A percentile compares a stretch with the other conserved stretches of the same genome.
phyloP scores from a whole-genome alignment of 2,113 vertebrate species.

The Calidris pygmaea region DNA sequence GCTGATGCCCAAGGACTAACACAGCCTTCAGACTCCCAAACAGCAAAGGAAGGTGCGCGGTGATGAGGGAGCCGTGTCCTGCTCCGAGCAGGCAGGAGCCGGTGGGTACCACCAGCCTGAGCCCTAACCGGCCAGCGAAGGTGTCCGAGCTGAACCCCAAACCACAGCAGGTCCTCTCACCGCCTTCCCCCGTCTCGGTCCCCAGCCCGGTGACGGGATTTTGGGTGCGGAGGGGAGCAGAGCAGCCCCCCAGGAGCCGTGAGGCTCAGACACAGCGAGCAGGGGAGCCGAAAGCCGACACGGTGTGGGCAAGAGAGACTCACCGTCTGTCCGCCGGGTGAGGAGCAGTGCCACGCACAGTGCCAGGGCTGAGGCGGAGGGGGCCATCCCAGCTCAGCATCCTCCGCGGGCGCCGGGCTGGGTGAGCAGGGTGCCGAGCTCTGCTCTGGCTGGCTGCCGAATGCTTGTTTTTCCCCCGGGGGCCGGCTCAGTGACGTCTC shows the following conservation, averaged over 20 bases:
- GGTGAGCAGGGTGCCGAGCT: neutral
- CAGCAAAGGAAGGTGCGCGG: fast-evolving
- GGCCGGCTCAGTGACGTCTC: constrained; percentile 56
- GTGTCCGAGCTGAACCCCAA: fast-evolving
- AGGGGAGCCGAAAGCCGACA: fast-evolving
- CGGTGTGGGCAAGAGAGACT: neutral
- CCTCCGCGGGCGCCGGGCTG: neutral
- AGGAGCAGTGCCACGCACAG: neutral
- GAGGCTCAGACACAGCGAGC: fast-evolving
- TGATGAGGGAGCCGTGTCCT: neutral
- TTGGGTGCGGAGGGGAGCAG: fast-evolving
- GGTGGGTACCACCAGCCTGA: neutral
- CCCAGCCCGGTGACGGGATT: fast-evolving
- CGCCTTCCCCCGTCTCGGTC: fast-evolving
- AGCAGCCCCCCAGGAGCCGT: fast-evolving
- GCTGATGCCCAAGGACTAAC: neutral
- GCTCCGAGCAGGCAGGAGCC: neutral
- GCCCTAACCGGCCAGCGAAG: neutral
- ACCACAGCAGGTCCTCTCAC: fast-evolving
- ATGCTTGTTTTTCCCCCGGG: constrained; percentile 17
- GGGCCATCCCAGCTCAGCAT: constrained; percentile 27
- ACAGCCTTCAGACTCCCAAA: neutral
- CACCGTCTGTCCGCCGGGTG: fast-evolving
- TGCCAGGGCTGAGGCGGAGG: neutral
- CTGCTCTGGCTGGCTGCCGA: fast-evolving